Evolutionary conservation across 2,888 invertebrate species (phyloP).

Genomic region (Acronicta alni): DNA sequence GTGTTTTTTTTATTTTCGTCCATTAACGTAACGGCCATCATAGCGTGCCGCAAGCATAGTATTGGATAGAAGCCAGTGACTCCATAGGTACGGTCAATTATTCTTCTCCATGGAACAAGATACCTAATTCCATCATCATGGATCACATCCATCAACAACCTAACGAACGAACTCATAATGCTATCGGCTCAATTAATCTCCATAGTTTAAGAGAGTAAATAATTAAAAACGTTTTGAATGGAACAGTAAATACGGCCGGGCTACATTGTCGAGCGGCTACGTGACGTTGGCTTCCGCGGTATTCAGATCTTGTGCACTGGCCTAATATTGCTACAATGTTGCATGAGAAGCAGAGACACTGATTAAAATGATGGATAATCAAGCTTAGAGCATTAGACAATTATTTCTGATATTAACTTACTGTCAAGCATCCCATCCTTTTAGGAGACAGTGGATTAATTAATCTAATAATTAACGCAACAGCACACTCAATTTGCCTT

Average conservation of each 20-base stretch:
- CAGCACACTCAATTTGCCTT: not conserved
- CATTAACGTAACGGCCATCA: no score
- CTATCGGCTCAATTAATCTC: conserved; percentile 72
- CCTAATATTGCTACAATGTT: conserved; percentile 48
- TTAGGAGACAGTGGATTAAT: no score
- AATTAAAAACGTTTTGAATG: conserved; percentile 78
- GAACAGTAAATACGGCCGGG: conserved; percentile 71
- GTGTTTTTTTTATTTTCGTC: no score
- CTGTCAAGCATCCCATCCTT: no score
- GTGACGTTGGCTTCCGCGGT: conserved; percentile 70
- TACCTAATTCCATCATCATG: conserved; percentile 15
- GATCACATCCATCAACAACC: conserved; percentile 28
- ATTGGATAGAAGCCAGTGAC: no score
- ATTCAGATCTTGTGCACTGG: conserved; percentile 59
- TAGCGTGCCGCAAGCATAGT: no score
- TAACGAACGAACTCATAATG: conserved; percentile 57
- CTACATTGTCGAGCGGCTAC: conserved; percentile 64
- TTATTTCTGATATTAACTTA: not conserved
- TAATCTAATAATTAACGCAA: no score
- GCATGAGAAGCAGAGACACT: conserved; percentile 1
- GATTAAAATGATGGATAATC: not conserved
- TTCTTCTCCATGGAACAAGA: not conserved
- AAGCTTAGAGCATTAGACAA: not conserved
- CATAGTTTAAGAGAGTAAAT: conserved; percentile 63
- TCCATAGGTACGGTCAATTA: no score